A percentile compares a stretch with the other conserved stretches of the same genome.
phyloP scores from a whole-genome alignment of 2,797 vertebrate species.

The Pangasius sanitwongsei region DNA sequence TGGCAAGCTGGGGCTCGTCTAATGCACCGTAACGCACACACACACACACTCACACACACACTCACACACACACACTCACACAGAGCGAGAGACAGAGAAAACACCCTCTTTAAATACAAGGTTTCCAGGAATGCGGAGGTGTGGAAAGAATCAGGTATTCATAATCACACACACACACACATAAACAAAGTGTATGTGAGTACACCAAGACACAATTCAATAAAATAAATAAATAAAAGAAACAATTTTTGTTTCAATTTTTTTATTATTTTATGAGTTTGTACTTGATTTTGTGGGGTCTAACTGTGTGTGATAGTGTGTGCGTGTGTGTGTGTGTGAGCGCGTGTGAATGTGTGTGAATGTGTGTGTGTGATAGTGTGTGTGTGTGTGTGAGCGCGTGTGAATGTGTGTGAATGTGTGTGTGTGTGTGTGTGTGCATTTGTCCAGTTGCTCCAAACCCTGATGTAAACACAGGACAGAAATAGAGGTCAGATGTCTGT shows the following conservation, averaged over 20 bases:
- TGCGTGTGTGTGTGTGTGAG: background rate
- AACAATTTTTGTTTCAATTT: no score
- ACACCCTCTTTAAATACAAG: conserved; percentile 20
- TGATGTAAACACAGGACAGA: conserved; percentile 6
- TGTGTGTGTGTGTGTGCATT: background rate
- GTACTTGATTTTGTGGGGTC: background rate
- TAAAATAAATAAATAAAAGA: background rate
- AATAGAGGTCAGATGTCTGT: background rate
- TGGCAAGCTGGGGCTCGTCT: conserved; percentile 31
- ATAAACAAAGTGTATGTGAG: background rate
- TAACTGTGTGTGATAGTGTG: background rate
- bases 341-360: background rate
- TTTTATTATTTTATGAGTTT: background rate
- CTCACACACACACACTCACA: conserved; percentile 24
- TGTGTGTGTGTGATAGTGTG: background rate
- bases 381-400: background rate
- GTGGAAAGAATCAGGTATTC: conserved; percentile 31
- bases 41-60: conserved; percentile 43
- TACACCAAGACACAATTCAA: background rate
- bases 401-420: background rate
- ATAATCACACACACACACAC: conserved; percentile 4
- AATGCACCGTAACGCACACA: conserved; percentile 10
- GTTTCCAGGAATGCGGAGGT: conserved; percentile 39
- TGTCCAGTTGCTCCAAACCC: background rate
- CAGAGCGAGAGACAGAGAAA: background rate